phyloP scores from a whole-genome alignment of 2,888 invertebrate species.

The Dioctria linearis region DNA sequence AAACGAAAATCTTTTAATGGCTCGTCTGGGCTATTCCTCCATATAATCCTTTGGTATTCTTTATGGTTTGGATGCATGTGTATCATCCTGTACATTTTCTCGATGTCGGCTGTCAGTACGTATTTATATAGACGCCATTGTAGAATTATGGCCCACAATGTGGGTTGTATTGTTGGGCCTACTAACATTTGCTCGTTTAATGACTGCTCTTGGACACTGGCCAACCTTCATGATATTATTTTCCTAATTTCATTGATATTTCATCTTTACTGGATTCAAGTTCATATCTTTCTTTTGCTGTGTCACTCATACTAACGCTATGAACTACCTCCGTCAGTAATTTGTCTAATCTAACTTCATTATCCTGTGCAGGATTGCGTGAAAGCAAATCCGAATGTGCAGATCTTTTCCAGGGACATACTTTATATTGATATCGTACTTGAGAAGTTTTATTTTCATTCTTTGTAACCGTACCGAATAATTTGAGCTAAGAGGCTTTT shows the following conservation, averaged over 20 bases:
- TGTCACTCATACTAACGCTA: slow-evolving; percentile 57
- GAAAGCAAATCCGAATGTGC: slow-evolving; percentile 59
- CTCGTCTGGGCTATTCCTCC: no score
- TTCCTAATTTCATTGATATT: background rate
- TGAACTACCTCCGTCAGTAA: slow-evolving; percentile 51
- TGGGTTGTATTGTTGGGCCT: no score
- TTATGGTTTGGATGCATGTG: no score
- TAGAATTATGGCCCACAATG: no score
- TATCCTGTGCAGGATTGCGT: background rate
- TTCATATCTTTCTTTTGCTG: slow-evolving; percentile 11
- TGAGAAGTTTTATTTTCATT: slow-evolving; percentile 57
- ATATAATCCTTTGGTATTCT: no score
- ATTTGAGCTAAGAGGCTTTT: slow-evolving; percentile 56
- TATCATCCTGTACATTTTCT: no score
- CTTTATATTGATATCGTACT: slow-evolving; percentile 58
- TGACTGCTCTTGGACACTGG: background rate
- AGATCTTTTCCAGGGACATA: slow-evolving; percentile 60
- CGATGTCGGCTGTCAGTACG: no score
- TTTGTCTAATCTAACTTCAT: background rate
- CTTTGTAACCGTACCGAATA: slow-evolving; percentile 55
- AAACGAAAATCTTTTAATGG: no score
- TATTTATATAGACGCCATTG: no score
- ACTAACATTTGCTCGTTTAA: no score
- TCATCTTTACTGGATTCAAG: background rate
- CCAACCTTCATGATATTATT: background rate